Conservation (phyloP, 2,113 vertebrate species). For the Lanius ludovicianus region DNA sequence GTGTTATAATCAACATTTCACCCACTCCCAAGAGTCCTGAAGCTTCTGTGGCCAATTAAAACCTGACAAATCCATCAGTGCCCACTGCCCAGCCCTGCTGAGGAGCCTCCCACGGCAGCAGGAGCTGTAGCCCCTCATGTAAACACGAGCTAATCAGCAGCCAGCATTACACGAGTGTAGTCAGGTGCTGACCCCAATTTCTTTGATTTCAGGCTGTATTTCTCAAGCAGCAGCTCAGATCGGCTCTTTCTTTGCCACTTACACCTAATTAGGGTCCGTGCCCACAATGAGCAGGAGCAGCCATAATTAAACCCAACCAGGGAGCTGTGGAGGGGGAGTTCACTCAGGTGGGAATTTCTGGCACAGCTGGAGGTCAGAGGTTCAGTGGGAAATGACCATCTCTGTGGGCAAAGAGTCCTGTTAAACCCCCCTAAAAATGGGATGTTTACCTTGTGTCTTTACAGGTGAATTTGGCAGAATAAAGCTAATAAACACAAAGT, state of each 20-base stretch:
- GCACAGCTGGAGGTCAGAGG: fast-evolving
- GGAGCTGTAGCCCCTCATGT: background rate
- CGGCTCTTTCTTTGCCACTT: background rate
- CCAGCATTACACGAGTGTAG: background rate
- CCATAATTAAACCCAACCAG: background rate
- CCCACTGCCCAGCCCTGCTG: background rate
- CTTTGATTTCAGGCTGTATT: slow-evolving; percentile 34
- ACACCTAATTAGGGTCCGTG: slow-evolving; percentile 13
- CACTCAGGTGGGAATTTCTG: background rate
- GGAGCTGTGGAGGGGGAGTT: background rate
- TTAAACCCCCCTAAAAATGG: background rate
- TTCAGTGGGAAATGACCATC: background rate
- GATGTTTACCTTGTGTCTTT: background rate
- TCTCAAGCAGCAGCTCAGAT: slow-evolving; percentile 8
- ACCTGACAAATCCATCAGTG: background rate
- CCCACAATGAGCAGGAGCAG: background rate
- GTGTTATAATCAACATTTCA: background rate
- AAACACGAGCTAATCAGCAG: slow-evolving; percentile 44
- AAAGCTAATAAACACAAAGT: background rate
- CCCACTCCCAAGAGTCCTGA: background rate
- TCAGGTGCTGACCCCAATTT: slow-evolving; percentile 48
- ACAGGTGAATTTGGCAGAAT: background rate
- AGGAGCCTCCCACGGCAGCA: background rate
- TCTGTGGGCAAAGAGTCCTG: fast-evolving
- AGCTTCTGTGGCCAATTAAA: background rate